phyloP scores from a whole-genome alignment of 2,113 vertebrate species.

The Cottus gobio region DNA sequence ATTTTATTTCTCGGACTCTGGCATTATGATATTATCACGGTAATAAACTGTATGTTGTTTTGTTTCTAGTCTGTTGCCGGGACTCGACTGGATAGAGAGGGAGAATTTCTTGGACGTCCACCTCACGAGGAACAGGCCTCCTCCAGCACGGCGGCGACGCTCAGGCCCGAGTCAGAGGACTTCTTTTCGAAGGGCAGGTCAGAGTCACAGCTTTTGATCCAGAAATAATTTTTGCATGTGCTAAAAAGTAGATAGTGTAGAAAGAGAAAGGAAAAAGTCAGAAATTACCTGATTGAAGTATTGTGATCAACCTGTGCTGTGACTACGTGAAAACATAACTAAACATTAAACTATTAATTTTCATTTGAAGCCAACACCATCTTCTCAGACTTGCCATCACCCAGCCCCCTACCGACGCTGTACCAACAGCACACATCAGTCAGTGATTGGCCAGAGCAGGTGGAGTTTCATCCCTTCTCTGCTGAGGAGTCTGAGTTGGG shows the following conservation, averaged over 20 bases:
- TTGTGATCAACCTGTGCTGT: not conserved
- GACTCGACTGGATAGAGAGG: conserved; percentile 86
- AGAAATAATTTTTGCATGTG: not conserved
- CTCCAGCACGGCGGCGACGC: conserved; percentile 83
- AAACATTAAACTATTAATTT: not conserved
- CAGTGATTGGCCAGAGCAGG: conserved; percentile 82
- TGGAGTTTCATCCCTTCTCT: conserved; percentile 83
- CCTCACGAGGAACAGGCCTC: conserved; percentile 86
- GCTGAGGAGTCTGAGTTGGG: conserved; percentile 84
- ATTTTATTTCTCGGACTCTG: not conserved
- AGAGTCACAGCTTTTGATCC: conserved; percentile 4
- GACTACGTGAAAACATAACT: not conserved
- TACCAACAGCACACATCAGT: conserved; percentile 77
- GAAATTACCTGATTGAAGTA: not conserved
- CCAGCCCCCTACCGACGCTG: conserved; percentile 76
- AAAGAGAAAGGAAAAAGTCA: not conserved
- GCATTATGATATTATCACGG: not conserved
- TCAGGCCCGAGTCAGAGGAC: conserved; percentile 81
- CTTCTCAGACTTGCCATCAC: conserved; percentile 80
- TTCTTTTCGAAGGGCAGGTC: conserved; percentile 83
- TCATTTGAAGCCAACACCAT: conserved; percentile 8
- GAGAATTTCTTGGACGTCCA: conserved; percentile 87
- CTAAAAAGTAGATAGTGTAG: not conserved
- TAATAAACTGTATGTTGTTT: not conserved
- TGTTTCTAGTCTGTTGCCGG: conserved; percentile 78